Percentiles rank a stretch among this genome's conserved stretches.
Conservation (phyloP, 2,113 vertebrate species). For the Pelmatolapia mariae region DNA sequence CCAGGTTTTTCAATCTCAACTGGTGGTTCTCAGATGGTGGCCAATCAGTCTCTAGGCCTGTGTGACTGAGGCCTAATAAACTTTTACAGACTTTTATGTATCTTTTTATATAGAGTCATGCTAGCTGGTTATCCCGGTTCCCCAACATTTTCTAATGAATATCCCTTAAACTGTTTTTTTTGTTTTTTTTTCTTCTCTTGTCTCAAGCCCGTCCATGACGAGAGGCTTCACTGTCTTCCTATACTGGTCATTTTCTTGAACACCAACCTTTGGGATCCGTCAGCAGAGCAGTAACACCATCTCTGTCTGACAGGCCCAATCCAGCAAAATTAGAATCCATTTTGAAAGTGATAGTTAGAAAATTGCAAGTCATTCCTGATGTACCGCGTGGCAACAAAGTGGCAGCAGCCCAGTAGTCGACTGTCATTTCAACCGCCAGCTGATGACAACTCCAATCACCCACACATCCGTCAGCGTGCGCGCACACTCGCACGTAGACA, state of each 20-base stretch:
- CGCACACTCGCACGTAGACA: neutral
- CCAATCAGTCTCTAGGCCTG: neutral
- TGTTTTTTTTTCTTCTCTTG: neutral
- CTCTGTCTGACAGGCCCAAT: conserved; percentile 58
- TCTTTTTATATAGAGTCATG: neutral
- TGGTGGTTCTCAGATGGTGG: neutral
- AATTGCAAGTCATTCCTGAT: conserved; percentile 73
- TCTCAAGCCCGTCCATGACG: neutral
- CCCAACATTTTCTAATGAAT: neutral
- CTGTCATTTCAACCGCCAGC: conserved; percentile 64
- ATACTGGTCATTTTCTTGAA: conserved; percentile 27
- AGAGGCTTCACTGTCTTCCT: neutral
- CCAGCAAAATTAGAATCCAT: conserved; percentile 66
- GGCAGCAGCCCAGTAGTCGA: conserved; percentile 60
- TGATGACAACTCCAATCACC: conserved; percentile 63
- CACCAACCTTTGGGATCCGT: conserved; percentile 41
- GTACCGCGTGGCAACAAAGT: conserved; percentile 59
- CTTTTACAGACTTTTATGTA: neutral
- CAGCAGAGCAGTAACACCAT: conserved; percentile 23
- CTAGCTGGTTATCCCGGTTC: neutral
- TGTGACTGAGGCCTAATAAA: neutral
- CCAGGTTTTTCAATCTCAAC: neutral
- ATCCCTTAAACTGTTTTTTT: neutral
- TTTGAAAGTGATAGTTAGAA: conserved; percentile 73
- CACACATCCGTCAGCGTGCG: conserved; percentile 19